Evolutionary conservation across 37 sponge, comb jelly and placozoan genomes (phyloP).

Genomic region (Crambe crambe): DNA sequence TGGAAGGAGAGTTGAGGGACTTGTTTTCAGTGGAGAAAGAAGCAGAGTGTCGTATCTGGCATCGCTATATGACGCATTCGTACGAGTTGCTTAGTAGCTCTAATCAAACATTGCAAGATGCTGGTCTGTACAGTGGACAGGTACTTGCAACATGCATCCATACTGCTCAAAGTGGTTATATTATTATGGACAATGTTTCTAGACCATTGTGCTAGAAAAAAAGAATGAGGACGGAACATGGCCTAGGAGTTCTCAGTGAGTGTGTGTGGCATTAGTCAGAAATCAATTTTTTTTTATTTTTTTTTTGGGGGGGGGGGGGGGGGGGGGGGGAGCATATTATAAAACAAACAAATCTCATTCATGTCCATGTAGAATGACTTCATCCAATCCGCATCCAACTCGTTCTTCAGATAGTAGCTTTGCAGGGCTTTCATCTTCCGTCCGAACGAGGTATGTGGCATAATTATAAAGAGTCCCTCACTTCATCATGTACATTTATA

Average conservation of each 20-base stretch:
- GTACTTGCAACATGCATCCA: conserved; percentile 11
- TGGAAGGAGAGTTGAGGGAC: conserved; percentile 43
- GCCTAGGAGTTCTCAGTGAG: conserved; percentile 53
- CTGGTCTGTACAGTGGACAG: conserved; percentile 77
- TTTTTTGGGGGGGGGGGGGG: no score
- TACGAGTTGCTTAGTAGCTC: conserved; percentile 69
- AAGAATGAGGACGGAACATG: conserved; percentile 75
- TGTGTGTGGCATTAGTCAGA: no score
- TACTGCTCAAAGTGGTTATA: neutral
- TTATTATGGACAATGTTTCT: neutral
- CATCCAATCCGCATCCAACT: conserved; percentile 14
- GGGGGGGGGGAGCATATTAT: no score
- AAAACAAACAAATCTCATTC: no score
- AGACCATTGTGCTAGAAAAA: conserved; percentile 72
- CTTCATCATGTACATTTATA: no score
- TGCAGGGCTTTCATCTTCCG: neutral
- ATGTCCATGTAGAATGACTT: neutral
- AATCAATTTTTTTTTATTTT: no score
- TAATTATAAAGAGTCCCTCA: no score
- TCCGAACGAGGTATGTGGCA: neutral
- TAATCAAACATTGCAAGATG: conserved; percentile 66
- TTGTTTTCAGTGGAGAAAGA: conserved; percentile 51
- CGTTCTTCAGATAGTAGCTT: conserved; percentile 5
- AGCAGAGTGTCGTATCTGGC: conserved; percentile 80
- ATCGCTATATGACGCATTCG: conserved; percentile 77